These are phyloP conservation scores for Parnassius apollo DNA, from an alignment of 2,888 invertebrate genomes.

Conservation along the genomic window DNA sequence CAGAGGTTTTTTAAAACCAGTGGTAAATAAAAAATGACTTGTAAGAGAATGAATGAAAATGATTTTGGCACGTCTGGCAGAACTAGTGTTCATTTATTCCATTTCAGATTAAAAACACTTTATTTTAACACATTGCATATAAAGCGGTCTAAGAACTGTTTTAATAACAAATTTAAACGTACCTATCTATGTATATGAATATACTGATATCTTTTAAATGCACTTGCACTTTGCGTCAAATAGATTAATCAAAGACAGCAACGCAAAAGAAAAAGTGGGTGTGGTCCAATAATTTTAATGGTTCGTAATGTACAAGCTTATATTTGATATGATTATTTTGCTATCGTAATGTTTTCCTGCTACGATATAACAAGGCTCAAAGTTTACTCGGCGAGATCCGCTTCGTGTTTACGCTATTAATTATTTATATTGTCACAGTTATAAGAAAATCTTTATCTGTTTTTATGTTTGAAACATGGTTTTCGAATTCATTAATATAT, in stretches of 20 bases:
- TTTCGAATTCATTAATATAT: too few species aligned
- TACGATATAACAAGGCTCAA: constrained; percentile 22
- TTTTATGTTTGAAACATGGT: too few species aligned
- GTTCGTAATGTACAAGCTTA: constrained; percentile 9
- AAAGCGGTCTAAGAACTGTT: too few species aligned
- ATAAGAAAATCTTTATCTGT: constrained; percentile 6
- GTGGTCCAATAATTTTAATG: constrained; percentile 18
- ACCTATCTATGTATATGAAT: too few species aligned
- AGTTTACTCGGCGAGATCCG: constrained; percentile 26
- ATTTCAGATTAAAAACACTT: too few species aligned
- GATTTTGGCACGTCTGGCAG: too few species aligned
- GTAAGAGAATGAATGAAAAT: too few species aligned
- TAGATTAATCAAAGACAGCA: not conserved
- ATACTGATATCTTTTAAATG: not conserved
- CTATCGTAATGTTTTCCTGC: constrained; percentile 22
- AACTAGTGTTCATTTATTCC: too few species aligned
- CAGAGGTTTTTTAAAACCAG: too few species aligned
- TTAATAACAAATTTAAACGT: too few species aligned
- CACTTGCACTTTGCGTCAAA: not conserved
- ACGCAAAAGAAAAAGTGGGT: constrained; percentile 16
- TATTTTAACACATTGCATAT: too few species aligned
- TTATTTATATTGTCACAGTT: constrained; percentile 21
- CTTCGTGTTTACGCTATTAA: constrained; percentile 21
- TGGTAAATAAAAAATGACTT: too few species aligned
- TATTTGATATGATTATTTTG: constrained; percentile 8